Evolutionary conservation across 2,113 vertebrate genomes (phyloP), one percentile per base, ranked within the genome.

Genomic region (Nibea coibor): DNA sequence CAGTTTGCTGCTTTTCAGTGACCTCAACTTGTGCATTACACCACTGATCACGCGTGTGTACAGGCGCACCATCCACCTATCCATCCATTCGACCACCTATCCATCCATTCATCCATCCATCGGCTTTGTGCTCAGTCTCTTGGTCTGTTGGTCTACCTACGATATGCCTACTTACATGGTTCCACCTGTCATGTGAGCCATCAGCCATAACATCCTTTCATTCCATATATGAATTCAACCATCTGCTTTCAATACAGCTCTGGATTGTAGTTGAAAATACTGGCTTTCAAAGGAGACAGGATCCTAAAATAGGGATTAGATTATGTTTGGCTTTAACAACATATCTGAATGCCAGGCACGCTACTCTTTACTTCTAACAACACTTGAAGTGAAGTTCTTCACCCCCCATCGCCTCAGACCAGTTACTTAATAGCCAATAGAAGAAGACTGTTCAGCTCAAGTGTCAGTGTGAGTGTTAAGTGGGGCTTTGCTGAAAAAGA

Each of bases 401-500:
- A 69, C 53, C 12, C 28, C 19, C 35, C 28, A 43, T 28, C 59
- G 64, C 26, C 72, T 77, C n/a, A 62, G n/a, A 1, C 4, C 22
- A 68, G 10, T 59, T 82, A 31, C 57, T 39, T 81, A 73, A 83
- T 64, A 42, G 54, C 47, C 28, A 59, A 53, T 8, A 68, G 76
- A 68, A 70, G 26, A 53, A 57, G 51, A 79, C 35, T 19, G 14
- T 61, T 65, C 62, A 54, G 71, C 79, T 76, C 39, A 45, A 63
- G 77, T 83, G 77, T 87, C 61, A 76, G 6, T 61, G 24, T n/a
- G 8, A 72, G 53, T 77, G 74, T 76, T 82, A 86, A 84, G 68
- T 68, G 69, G 22, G 35, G 15, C 71, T 80, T 53, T 71, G 54
- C 39, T 72, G 4, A 53, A 83, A 85, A 50, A 47, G 20, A 81